Conservation (phyloP, 2,797 vertebrate genomes). For the Leptatherina wallacei region DNA sequence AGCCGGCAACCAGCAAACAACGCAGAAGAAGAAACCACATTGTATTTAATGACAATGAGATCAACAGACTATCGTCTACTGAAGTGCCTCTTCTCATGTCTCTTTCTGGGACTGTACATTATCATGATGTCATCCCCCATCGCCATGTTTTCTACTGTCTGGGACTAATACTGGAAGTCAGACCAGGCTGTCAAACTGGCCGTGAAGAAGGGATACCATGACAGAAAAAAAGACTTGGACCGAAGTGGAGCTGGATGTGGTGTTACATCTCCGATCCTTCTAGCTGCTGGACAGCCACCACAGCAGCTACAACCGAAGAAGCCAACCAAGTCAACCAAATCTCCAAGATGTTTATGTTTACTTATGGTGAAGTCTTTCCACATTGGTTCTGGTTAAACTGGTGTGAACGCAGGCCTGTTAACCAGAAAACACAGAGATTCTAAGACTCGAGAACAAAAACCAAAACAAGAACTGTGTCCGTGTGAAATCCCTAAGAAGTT, state of each 20-base stretch:
- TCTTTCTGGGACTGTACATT: neutral
- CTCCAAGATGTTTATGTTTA: neutral
- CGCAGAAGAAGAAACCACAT: neutral
- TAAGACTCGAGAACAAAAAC: neutral
- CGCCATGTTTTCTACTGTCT: neutral
- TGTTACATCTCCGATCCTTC: too few relatives aligned
- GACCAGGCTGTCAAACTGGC: neutral
- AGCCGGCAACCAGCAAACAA: neutral
- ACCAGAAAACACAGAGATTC: neutral
- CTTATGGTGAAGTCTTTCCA: neutral
- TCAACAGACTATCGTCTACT: neutral
- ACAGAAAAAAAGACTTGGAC: neutral
- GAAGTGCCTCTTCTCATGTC: neutral
- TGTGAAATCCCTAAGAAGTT: neutral
- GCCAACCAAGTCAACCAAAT: neutral
- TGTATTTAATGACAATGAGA: too few relatives aligned
- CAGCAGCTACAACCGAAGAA: too few relatives aligned
- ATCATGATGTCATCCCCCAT: neutral
- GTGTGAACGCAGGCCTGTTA: neutral
- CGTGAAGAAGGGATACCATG: neutral
- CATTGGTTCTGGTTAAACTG: neutral
- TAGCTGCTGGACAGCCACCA: too few relatives aligned
- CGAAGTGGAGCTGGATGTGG: too few relatives aligned
- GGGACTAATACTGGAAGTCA: neutral
- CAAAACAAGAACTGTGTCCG: neutral